These are phyloP conservation scores for Pseudococcus jackbeardsleyi DNA, from an alignment of 2,888 invertebrate genomes.

Conservation along the genomic window DNA sequence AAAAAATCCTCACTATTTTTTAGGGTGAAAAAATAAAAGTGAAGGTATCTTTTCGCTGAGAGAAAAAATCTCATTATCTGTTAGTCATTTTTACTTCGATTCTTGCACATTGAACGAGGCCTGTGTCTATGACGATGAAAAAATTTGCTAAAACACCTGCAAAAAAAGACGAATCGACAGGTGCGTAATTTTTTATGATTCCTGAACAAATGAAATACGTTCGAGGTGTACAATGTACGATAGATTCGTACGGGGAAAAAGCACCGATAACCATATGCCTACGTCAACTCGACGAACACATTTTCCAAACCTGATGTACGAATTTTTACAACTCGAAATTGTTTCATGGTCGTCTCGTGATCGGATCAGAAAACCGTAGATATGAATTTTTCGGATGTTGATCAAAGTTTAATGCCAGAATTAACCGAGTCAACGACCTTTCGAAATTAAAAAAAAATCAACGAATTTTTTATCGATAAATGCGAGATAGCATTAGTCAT, in stretches of 20 bases:
- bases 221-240: neutral
- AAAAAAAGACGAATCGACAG: constrained; percentile 31
- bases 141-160: constrained; percentile 32
- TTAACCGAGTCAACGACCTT: neutral
- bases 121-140: constrained; percentile 7
- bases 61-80: constrained; percentile 12
- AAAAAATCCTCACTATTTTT: neutral
- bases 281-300: neutral
- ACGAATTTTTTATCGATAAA: neutral
- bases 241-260: neutral
- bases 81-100: neutral
- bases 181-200: constrained; percentile 13
- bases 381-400: neutral
- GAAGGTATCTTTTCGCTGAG: neutral
- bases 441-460: neutral
- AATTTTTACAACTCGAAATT: neutral
- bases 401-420: neutral
- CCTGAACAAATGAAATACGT: constrained; percentile 18
- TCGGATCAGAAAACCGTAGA: neutral
- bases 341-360: neutral
- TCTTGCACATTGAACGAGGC: neutral
- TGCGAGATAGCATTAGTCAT: neutral
- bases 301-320: neutral
- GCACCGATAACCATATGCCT: neutral
- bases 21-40: neutral